Conservation (phyloP, 2,888 invertebrate genomes). For the Melolontha melolontha region DNA sequence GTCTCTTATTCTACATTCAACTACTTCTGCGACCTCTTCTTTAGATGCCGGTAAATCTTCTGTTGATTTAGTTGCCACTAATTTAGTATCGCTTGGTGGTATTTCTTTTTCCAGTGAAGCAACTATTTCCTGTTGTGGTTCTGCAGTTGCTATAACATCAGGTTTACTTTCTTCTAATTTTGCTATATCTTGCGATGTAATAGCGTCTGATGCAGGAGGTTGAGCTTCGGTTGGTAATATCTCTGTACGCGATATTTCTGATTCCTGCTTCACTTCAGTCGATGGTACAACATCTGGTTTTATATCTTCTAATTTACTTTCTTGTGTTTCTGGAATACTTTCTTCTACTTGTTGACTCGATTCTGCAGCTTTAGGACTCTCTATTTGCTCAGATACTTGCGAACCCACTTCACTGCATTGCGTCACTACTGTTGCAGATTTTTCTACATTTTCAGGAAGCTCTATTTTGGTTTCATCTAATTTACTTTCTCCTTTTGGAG, state of each 20-base stretch:
- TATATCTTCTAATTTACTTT: slow-evolving; percentile 49
- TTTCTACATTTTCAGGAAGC: slow-evolving; percentile 1
- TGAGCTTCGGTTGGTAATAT: slow-evolving; percentile 20
- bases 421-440: slow-evolving; percentile 27
- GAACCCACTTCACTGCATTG: slow-evolving; percentile 34
- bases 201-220: not conserved
- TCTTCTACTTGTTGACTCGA: slow-evolving; percentile 10
- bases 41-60: slow-evolving; percentile 42
- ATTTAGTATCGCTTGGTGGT: slow-evolving; percentile 36
- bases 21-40: slow-evolving; percentile 33
- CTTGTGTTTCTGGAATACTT: slow-evolving; percentile 40
- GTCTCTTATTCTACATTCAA: slow-evolving; percentile 39
- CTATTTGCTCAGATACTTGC: slow-evolving; percentile 22
- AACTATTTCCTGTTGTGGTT: slow-evolving; percentile 18
- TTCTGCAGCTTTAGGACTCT: slow-evolving; percentile 30
- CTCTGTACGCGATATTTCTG: slow-evolving; percentile 44
- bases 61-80: slow-evolving; percentile 39
- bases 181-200: not conserved
- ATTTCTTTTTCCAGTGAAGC: slow-evolving; percentile 27
- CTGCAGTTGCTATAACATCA: not conserved
- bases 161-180: slow-evolving; percentile 4
- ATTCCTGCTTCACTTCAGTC: slow-evolving; percentile 19
- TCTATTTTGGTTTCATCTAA: slow-evolving; percentile 40
- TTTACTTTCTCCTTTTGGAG: slow-evolving; percentile 33
- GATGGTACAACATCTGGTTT: slow-evolving; percentile 40